phyloP scores from a whole-genome alignment of 2,113 vertebrate species.

The Cebus imitator region DNA sequence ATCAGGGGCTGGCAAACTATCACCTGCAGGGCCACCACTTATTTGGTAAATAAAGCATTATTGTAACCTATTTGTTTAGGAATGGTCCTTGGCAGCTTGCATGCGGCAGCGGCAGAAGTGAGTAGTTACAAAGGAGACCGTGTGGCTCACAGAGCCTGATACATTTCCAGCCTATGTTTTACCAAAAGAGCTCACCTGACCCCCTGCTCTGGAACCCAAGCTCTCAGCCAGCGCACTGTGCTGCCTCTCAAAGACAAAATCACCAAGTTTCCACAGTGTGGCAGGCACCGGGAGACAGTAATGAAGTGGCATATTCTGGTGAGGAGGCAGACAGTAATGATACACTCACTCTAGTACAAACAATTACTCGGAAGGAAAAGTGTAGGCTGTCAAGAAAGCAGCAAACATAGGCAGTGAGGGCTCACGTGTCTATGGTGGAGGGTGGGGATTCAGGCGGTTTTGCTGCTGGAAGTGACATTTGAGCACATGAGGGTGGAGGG shows the following conservation, averaged over 20 bases:
- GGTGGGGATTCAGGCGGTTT: accelerated
- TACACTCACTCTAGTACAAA: neutral
- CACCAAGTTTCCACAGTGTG: accelerated
- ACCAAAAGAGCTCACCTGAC: neutral
- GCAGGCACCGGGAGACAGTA: neutral
- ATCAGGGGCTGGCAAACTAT: too few relatives aligned
- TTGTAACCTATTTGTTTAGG: neutral
- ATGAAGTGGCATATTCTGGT: neutral
- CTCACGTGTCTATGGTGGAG: neutral
- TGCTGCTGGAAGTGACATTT: neutral
- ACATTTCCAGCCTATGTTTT: neutral
- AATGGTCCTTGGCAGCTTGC: neutral
- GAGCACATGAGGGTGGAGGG: neutral
- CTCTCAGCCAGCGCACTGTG: accelerated
- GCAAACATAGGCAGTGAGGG: neutral
- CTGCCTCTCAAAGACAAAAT: neutral
- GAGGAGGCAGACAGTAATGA: neutral
- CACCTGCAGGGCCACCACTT: neutral
- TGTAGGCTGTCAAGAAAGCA: neutral
- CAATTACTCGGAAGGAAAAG: neutral
- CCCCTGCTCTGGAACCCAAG: neutral
- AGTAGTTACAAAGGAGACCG: neutral
- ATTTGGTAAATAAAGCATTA: neutral
- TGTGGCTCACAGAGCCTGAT: neutral
- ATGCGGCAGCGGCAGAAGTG: neutral